Evolutionary conservation across 2,797 vertebrate species (phyloP), one percentile per base, ranked within the genome.

Genomic region (Notoglanidium macrostoma): DNA sequence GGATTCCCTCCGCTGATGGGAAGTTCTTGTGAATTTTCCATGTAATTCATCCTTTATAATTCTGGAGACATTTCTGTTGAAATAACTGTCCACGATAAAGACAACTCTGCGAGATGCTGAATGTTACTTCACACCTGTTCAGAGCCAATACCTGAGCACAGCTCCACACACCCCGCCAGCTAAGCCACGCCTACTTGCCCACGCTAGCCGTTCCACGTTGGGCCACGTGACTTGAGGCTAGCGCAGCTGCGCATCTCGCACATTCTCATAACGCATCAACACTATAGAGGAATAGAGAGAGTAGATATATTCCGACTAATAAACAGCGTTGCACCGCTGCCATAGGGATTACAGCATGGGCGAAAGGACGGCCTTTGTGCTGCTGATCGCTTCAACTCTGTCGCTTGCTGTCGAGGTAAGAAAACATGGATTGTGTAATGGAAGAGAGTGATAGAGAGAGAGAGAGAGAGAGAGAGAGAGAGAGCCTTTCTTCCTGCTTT

Each of bases 391-490:
- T 90, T 94, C 95, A 94, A 94, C 95, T 94, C 95, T 95, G 94
- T 94, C 96, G 92, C 93, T 94, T 88, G 94, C 95, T 89, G 92
- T 94, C 83, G 95, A 96, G 95, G 96, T 96, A 93, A 95, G 95
- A 87, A 82, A 51, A 44, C 67, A 57, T 15, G 67, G 57, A 46
- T 55, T 85, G 84, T 86, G 40, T 82, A 46, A 78, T 26, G 68
- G 63, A 72, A 84, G 89, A 85, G 40, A 8, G 49, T 0, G 49
- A 49, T 5, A 49, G 49, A 49, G 7, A 49, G 49, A 49, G 46
- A 46, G 46, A 46, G 46, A 46, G 46, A 46, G 46, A 46, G 46
- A 46, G 46, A 46, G 46, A 46, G 46, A 46, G 46, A 46, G 49
- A 49, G 49, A 49, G 54, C 12, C 55, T 23, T 85, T 72, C 73